Base-by-base conservation (phyloP, 2,888 invertebrate species). In the Apeira syringaria region DNA sequence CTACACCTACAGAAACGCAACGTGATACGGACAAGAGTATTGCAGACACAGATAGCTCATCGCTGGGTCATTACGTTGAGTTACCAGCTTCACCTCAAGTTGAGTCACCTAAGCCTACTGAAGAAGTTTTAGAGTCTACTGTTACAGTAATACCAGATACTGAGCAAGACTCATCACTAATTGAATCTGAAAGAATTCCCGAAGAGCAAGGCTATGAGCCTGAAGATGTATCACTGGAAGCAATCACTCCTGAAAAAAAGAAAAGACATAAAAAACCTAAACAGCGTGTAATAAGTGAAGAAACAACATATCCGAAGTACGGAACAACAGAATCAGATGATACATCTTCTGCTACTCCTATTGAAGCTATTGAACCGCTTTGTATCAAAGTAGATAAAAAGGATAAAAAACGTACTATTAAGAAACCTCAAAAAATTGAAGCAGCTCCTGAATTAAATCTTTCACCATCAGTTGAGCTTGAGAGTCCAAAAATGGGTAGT, bases 181-280 rank as follows among this genome's bases (percentile, higher is more conserved):
- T 76, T 13, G 91, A 90, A 39, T 86, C 86, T 37, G 80, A 83
- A 33, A 71, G 75, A 24, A 64, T 74, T 22, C 79, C 87, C 29
- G 91, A 91, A 69, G 93, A 92, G 65, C 88, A 88, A 47, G 95
- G 94, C n/a, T 95, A 95, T 64, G 95, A 95, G 68, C 92, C 94
- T 5, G 95, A 94, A 62, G 91, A 92, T 52, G 85, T 93, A 49
- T 92, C 93, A 1, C 80, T 92, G 11, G 89, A 64, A 15, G 66
- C 61, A 43, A 50, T 65, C 5, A 57, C 64, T 22, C 63, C 74
- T 5, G 76, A 77, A 12, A 80, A 74, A 47, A 93, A 61, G 91
- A 93, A 74, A 87, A 93, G 77, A 68, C 90, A 77, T 48, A 91
- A 68, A 70, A 89, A 68, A 82, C 79, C 74, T 7, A 85, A 79